Conservation (phyloP, 2,888 invertebrate genomes). For the Noctua fimbriata region DNA sequence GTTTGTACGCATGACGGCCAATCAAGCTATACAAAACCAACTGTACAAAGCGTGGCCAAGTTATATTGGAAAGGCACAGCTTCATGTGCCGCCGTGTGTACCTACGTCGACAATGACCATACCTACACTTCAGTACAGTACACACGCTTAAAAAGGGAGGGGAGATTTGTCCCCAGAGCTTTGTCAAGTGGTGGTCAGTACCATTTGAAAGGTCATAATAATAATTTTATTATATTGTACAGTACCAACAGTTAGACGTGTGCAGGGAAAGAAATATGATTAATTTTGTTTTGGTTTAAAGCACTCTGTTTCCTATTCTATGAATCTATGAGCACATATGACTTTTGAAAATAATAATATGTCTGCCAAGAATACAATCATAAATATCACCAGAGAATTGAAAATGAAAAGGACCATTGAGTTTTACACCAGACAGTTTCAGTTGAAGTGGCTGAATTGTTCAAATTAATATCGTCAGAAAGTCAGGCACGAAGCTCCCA, state of each 20-base stretch:
- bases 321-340: neutral
- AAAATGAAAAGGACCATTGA: neutral
- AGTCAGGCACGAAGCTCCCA: conserved; percentile 32
- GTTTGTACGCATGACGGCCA: too few species aligned
- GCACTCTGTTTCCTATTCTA: neutral
- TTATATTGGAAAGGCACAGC: too few species aligned
- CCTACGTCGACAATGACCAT: neutral
- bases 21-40: too few species aligned
- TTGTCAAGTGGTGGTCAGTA: neutral
- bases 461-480: conserved; percentile 21
- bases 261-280: neutral
- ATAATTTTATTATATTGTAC: neutral
- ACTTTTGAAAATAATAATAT: neutral
- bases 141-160: neutral
- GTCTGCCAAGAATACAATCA: neutral
- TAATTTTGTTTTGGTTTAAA: neutral
- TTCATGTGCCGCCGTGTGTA: too few species aligned
- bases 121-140: neutral
- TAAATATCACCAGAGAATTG: neutral
- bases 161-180: neutral
- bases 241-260: neutral
- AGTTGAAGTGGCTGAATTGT: conserved; percentile 14
- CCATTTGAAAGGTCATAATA: neutral
- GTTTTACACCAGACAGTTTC: conserved; percentile 22
- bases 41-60: too few species aligned